phyloP scores from a whole-genome alignment of 2,797 vertebrate genomes.

The Smutsia temminckii region DNA sequence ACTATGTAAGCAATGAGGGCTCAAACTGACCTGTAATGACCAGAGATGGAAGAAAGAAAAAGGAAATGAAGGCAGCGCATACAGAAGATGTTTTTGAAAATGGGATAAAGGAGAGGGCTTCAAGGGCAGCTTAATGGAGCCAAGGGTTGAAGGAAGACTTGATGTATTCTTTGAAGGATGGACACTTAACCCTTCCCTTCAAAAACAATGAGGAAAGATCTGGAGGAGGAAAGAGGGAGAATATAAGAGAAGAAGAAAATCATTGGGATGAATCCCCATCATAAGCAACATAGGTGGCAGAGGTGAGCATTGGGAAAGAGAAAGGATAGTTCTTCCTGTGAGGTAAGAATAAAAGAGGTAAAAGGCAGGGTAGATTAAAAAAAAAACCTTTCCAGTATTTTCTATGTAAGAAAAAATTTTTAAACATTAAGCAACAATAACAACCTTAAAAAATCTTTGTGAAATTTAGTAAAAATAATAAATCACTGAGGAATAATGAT shows the following conservation, averaged over 20 bases:
- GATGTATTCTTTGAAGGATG: too few relatives aligned
- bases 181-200: neutral
- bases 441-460: neutral
- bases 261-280: neutral
- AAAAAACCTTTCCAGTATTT: neutral
- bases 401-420: neutral
- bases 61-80: neutral
- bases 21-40: neutral
- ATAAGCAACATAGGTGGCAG: neutral
- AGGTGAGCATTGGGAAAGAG: neutral
- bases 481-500: neutral
- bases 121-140: neutral
- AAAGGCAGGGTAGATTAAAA: neutral
- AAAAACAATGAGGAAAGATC: neutral
- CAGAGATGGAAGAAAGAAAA: neutral
- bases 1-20: neutral
- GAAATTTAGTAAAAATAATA: neutral
- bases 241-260: neutral
- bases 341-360: neutral
- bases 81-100: neutral
- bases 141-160: neutral
- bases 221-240: neutral
- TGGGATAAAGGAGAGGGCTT: neutral
- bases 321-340: neutral
- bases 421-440: neutral